Evolutionary conservation across 2,797 vertebrate species (phyloP).

Genomic region (Gallinago solitaria): DNA sequence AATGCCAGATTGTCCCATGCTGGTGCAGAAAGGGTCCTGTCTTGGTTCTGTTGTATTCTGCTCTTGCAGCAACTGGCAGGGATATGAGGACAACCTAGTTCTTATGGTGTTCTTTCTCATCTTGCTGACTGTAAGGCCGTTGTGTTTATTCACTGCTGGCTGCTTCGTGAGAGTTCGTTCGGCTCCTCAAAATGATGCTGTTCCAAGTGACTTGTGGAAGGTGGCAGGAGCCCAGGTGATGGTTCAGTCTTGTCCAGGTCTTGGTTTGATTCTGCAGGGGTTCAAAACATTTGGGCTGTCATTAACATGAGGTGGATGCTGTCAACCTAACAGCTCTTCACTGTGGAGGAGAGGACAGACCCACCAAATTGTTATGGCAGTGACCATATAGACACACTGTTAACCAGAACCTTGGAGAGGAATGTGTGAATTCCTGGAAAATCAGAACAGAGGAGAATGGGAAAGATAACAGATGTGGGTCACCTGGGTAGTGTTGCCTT

Average conservation of each 20-base stretch:
- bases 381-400: neutral
- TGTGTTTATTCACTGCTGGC: neutral
- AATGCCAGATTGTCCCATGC: neutral
- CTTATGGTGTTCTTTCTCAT: accelerated
- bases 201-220: neutral
- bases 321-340: neutral
- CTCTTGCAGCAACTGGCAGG: neutral
- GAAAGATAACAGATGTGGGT: neutral
- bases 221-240: neutral
- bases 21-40: neutral
- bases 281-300: neutral
- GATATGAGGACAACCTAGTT: neutral
- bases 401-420: neutral
- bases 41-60: neutral
- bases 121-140: neutral
- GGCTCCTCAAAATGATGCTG: neutral
- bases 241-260: neutral
- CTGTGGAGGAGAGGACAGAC: too few relatives aligned
- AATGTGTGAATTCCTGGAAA: neutral
- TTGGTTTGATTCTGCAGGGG: neutral
- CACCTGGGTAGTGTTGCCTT: neutral
- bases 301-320: neutral
- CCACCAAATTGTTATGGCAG: neutral
- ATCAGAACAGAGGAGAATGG: neutral
- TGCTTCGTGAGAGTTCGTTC: neutral